A percentile compares a stretch with the other conserved stretches of the same genome.
Conservation (phyloP, 2,888 invertebrate species). For the Boloria selene region DNA sequence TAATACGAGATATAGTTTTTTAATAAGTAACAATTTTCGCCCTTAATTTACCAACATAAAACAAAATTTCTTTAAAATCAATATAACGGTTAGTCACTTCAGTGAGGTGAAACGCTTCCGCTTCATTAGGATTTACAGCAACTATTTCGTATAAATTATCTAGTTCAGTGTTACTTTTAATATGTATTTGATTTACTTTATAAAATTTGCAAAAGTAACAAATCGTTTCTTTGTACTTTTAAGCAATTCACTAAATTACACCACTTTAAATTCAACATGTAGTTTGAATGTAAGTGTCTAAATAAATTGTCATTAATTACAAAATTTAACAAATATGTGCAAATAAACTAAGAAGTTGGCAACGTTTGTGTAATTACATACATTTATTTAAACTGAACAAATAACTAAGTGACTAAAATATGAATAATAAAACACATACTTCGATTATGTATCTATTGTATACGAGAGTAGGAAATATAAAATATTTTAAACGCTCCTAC, state of each 20-base stretch:
- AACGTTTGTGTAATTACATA: slow-evolving; percentile 77
- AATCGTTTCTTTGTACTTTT: slow-evolving; percentile 86
- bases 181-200: slow-evolving; percentile 80
- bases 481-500: slow-evolving; percentile 49
- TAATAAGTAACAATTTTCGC: slow-evolving; percentile 75
- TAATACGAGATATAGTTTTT: slow-evolving; percentile 65
- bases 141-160: slow-evolving; percentile 77
- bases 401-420: slow-evolving; percentile 76
- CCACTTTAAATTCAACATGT: slow-evolving; percentile 76
- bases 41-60: slow-evolving; percentile 69
- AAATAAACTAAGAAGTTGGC: slow-evolving; percentile 81
- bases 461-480: slow-evolving; percentile 50
- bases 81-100: slow-evolving; percentile 54
- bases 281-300: slow-evolving; percentile 63
- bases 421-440: slow-evolving; percentile 72
- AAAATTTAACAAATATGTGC: slow-evolving; percentile 80
- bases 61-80: slow-evolving; percentile 62
- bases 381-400: slow-evolving; percentile 76
- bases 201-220: slow-evolving; percentile 89
- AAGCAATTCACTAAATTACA: slow-evolving; percentile 85
- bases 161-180: slow-evolving; percentile 69
- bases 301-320: slow-evolving; percentile 78
- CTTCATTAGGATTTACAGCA: slow-evolving; percentile 72
- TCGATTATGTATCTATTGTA: slow-evolving; percentile 55
- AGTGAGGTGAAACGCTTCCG: slow-evolving; percentile 61